These are phyloP conservation scores for Pseudococcus viburni DNA, from an alignment of 2,888 invertebrate genomes.

Conservation along the genomic window DNA sequence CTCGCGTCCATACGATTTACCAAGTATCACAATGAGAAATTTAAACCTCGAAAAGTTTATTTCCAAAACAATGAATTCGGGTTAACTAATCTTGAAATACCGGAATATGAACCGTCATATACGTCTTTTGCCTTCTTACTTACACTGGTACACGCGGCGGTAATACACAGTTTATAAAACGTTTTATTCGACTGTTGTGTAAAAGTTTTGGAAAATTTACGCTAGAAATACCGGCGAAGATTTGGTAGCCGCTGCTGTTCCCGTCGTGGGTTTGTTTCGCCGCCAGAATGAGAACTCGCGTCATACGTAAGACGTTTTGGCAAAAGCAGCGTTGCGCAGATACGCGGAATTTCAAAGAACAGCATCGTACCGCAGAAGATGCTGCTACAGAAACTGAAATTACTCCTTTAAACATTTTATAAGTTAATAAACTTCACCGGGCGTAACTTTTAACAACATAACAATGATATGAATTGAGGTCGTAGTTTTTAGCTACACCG, in stretches of 20 bases:
- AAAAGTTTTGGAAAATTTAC: conserved; percentile 48
- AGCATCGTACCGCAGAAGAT: neutral
- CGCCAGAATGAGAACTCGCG: neutral
- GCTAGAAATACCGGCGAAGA: conserved; percentile 26
- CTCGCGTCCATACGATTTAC: conserved; percentile 16
- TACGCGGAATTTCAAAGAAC: conserved; percentile 15
- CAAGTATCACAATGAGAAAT: conserved; percentile 45
- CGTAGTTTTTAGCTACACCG: conserved; percentile 35
- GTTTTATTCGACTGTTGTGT: conserved; percentile 51
- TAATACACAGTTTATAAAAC: conserved; percentile 52
- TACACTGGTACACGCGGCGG: neutral
- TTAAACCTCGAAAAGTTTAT: conserved; percentile 56
- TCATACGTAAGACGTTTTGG: neutral
- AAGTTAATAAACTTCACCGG: conserved; percentile 54
- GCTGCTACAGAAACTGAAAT: conserved; percentile 33
- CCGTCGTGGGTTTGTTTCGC: neutral
- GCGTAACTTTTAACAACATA: conserved; percentile 49
- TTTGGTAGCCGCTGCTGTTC: conserved; percentile 26
- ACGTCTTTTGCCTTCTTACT: conserved; percentile 51
- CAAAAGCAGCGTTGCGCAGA: neutral
- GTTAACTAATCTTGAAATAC: conserved; percentile 58
- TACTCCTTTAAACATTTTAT: conserved; percentile 48
- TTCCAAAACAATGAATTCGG: conserved; percentile 57
- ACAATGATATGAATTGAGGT: conserved; percentile 49
- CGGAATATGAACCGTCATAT: conserved; percentile 54